Evolutionary conservation across 64 coral and sea anemone genomes (phyloP), one percentile per base, ranked within the genome.

Genomic region (Stichodactyla mertensii): DNA sequence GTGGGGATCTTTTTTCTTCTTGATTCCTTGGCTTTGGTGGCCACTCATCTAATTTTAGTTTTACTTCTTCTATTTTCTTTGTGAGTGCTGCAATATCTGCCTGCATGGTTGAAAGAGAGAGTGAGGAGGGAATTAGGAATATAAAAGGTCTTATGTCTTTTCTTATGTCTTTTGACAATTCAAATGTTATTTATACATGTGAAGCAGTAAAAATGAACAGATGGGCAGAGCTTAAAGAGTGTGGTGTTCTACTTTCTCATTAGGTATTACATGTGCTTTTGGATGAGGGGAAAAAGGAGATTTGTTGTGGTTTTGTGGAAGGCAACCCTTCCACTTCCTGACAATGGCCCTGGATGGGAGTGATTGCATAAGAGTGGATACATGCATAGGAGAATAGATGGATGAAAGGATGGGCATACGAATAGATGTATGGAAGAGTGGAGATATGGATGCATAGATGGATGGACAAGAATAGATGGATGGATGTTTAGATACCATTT

Each of bases 11-110:
- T 80, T 87, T 77, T 60, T 94, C 56, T 64, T 87, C 66, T 51
- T 67, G 53, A 27, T 88, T 84, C 87, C 92, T 56, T 84, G 85
- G 89, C 23, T 86, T 82, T 14, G 92, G 92, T 52, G 92, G 92
- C 88, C 88, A 94, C 31, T 70, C 62, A 56, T 55, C 85, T 1
- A 94, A 85, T 79, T 94, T 91, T 74, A 9, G n/a, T 53, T 88
- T 91, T 14, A 66, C 84, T 55, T 87, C 51, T 2, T 83, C 79
- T 15, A 94, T 45, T 56, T 94, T 84, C 82, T 91, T 91, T 16
- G 89, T 89, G 13, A 94, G 86, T 36, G 85, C 85, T 45, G 78
- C 78, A 51, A 92, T 84, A 71, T 92, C 90, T 14, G 86, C 83
- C 83, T 85, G 24, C 5, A 81, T 66, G 19, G 18, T n/a, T 66